phyloP scores from a whole-genome alignment of 2,888 invertebrate genomes.

The Lasioglossum pauxillum region DNA sequence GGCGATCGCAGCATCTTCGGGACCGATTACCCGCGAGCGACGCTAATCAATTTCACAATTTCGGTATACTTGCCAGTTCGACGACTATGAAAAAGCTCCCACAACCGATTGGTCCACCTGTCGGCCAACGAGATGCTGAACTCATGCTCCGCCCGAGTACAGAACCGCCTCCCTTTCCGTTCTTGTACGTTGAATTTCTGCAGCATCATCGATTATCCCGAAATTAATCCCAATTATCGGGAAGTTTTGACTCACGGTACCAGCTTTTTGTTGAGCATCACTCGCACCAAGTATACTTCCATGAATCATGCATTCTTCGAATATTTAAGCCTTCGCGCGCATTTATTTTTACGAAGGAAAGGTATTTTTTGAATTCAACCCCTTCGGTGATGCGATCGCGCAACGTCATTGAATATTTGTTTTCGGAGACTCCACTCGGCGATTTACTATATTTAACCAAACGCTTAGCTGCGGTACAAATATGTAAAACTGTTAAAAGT shows the following conservation, averaged over 20 bases:
- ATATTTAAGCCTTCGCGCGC: not conserved
- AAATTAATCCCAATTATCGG: constrained; percentile 34
- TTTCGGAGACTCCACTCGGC: not conserved
- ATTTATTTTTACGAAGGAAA: not conserved
- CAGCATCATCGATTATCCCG: constrained; percentile 35
- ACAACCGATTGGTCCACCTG: constrained; percentile 67
- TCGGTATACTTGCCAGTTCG: not conserved
- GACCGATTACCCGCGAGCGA: not conserved
- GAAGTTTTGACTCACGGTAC: constrained; percentile 39
- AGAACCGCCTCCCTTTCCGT: constrained; percentile 57
- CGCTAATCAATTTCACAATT: constrained; percentile 23
- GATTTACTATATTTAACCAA: not conserved
- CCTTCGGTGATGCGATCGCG: not conserved
- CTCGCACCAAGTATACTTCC: not conserved
- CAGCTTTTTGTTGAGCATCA: constrained; percentile 3
- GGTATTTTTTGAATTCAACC: not conserved
- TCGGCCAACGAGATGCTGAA: constrained; percentile 63
- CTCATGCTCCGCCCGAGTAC: constrained; percentile 62
- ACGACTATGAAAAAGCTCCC: constrained; percentile 37
- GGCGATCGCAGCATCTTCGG: not conserved
- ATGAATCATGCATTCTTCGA: not conserved
- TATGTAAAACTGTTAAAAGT: not conserved
- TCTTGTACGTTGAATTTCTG: constrained; percentile 21
- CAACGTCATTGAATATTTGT: not conserved
- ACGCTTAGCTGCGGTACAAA: not conserved